Base-by-base conservation (phyloP, 2,113 vertebrate genomes). In the Sylvietta virens region DNA sequence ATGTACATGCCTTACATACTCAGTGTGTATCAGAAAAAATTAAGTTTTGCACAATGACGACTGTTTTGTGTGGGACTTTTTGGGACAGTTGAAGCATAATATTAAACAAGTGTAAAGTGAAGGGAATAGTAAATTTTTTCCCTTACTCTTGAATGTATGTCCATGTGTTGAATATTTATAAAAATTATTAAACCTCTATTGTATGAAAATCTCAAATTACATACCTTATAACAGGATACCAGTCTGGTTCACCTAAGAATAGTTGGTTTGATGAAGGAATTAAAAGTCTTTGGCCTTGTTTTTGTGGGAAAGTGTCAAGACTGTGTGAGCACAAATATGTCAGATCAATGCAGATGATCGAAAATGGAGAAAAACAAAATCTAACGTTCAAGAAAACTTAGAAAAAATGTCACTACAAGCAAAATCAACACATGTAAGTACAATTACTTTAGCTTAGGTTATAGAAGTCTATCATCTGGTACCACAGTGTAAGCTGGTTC, bases 101-200 rank as follows among this genome's bases (percentile, higher is more conserved):
- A 73, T 74, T 61, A 70, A 92, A 58, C 18, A 66, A 78, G 17
- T 44, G 51, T 66, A 19, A 27, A 4, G 48, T 19, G 16, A 95
- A 94, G 47, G 51, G 66, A 86, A 72, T 11, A 64, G 60, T 60
- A 61, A 61, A 86, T 73, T 81, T 66, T 77, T 91, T 85, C 27
- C 35, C 10, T 82, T 82, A 51, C 23, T 33, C 56, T 56, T 80
- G 9, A 53, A 85, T 54, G 2, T 53, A 37, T 53, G 8, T 26
- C 1, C 26, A 10, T 61, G 15, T 71, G 12, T 44, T 91, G 6
- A 37, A 19, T 50, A 35, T 53, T 26, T 57, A 42, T 33, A 70
- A 19, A 31, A 80, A 82, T 57, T 0, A 48, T 76, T 31, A 74
- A 76, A 83, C 42, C 20, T 64, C 21, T 72, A 8, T 33, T 3